phyloP scores from a whole-genome alignment of 2,113 vertebrate species.

The Heliornis fulica region DNA sequence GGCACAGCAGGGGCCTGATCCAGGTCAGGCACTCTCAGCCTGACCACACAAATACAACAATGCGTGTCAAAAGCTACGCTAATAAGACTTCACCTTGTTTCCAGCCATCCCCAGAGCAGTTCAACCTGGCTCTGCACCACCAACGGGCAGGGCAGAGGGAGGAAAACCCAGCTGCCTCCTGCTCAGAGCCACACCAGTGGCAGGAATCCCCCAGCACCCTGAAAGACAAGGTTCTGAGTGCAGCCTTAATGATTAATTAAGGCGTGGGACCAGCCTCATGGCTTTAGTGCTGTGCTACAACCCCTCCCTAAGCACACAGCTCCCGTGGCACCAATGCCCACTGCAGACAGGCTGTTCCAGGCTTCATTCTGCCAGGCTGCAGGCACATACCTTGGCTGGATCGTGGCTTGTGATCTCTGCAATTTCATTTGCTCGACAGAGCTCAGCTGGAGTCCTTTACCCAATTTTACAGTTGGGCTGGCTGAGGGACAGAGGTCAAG shows the following conservation, averaged over 20 bases:
- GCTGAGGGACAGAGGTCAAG: neutral
- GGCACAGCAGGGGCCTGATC: neutral
- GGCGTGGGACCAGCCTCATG: neutral
- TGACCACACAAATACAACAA: neutral
- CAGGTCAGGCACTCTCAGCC: neutral
- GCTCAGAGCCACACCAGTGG: neutral
- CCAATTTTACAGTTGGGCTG: neutral
- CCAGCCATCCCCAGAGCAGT: neutral
- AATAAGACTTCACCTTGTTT: neutral
- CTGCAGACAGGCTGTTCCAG: rapidly evolving
- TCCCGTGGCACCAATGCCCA: neutral
- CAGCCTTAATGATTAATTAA: neutral
- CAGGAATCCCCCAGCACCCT: neutral
- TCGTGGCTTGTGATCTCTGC: neutral
- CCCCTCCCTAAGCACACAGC: neutral
- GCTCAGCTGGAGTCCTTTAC: neutral
- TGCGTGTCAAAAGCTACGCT: neutral
- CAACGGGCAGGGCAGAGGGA: neutral
- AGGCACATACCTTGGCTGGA: neutral
- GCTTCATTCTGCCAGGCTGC: neutral
- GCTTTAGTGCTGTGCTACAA: rapidly evolving
- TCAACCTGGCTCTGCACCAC: neutral
- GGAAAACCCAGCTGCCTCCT: neutral
- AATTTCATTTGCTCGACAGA: neutral
- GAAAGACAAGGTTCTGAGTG: rapidly evolving